Conservation (phyloP, 92 coral and sea anemone species). For the Epizoanthus ramosus region DNA sequence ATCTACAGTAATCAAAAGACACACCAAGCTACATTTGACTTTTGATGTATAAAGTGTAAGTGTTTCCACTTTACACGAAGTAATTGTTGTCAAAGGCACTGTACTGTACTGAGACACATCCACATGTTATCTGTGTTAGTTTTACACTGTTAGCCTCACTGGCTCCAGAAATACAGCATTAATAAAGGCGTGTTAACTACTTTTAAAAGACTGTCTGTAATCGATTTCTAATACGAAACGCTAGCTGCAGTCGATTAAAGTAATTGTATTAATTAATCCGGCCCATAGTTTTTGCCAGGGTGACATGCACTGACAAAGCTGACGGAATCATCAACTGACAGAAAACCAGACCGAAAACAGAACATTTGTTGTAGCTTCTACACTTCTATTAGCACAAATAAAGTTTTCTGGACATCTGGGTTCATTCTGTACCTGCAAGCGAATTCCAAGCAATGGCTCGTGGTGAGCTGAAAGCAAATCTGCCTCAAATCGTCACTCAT, state of each 20-base stretch:
- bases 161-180: neutral
- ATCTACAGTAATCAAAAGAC: too few species aligned
- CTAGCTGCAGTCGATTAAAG: conserved; percentile 62
- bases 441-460: neutral
- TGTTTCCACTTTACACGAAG: neutral
- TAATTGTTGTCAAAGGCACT: neutral
- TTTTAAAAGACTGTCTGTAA: conserved; percentile 50
- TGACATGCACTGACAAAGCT: conserved; percentile 3
- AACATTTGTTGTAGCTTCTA: neutral
- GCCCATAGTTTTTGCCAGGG: neutral
- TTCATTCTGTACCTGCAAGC: neutral
- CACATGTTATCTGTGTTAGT: neutral
- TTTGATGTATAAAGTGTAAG: neutral
- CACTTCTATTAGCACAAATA: neutral
- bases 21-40: neutral
- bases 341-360: neutral
- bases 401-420: neutral
- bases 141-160: neutral
- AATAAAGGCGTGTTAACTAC: conserved; percentile 25
- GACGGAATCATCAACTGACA: too few species aligned
- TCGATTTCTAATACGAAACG: conserved; percentile 72
- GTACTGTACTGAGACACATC: too few species aligned
- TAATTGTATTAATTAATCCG: conserved; percentile 41
- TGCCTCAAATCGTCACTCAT: conserved; percentile 23
- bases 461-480: conserved; percentile 13